Percentiles rank a stretch among this genome's conserved stretches.
These are phyloP conservation scores for Spea bombifrons DNA, from an alignment of 2,113 vertebrate genomes.

Conservation along the genomic window DNA sequence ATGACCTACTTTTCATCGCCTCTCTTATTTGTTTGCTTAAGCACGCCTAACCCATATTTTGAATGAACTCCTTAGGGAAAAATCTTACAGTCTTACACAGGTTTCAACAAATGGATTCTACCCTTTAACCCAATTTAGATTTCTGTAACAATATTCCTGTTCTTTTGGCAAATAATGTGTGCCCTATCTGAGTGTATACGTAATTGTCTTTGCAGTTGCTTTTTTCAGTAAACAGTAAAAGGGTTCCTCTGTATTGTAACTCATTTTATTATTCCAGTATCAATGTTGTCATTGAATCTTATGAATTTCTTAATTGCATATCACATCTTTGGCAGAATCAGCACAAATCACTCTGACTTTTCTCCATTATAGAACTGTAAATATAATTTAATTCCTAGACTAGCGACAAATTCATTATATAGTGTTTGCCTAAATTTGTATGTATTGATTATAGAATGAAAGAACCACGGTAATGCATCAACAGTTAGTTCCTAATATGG, in stretches of 20 bases:
- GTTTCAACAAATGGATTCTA: no score
- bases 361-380: not conserved
- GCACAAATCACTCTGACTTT: not conserved
- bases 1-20: no score
- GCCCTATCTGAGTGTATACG: not conserved
- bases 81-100: no score
- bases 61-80: no score
- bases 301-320: not conserved
- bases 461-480: constrained; percentile 27
- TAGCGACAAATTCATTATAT: constrained; percentile 22
- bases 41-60: no score
- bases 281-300: not conserved
- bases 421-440: constrained; percentile 20
- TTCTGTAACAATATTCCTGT: not conserved
- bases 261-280: not conserved
- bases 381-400: constrained; percentile 21
- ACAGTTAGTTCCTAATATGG: constrained; percentile 26
- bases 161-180: not conserved
- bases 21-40: no score
- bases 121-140: no score
- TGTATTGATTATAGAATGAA: constrained; percentile 39
- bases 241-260: not conserved
- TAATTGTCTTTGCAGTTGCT: not conserved
- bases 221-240: not conserved
- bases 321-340: not conserved